Evolutionary conservation across 2,797 vertebrate species (phyloP).

Genomic region (Coluber constrictor): DNA sequence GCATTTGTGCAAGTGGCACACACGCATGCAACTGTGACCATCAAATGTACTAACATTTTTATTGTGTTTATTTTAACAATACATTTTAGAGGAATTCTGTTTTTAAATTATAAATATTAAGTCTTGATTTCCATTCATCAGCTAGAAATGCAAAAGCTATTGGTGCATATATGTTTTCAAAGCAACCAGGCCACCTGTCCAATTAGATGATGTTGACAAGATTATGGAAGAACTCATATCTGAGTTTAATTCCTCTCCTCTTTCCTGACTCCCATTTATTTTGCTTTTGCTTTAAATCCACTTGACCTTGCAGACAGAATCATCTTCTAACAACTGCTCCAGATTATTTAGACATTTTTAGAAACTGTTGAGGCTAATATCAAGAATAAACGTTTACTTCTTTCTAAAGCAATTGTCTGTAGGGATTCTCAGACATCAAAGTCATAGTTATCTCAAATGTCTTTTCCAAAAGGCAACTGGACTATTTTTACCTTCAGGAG

Average conservation of each 20-base stretch:
- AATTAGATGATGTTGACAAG: not conserved
- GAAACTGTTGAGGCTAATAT: not conserved
- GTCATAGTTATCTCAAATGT: not conserved
- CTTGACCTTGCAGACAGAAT: not conserved
- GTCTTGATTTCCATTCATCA: not conserved
- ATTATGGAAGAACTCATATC: not conserved
- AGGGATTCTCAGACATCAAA: not conserved
- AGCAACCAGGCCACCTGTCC: not conserved
- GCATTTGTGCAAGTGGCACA: not conserved
- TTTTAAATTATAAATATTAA: not conserved
- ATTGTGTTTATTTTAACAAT: not conserved
- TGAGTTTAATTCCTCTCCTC: not conserved
- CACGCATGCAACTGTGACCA: not conserved
- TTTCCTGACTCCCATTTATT: not conserved
- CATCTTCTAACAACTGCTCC: not conserved
- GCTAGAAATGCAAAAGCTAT: not conserved
- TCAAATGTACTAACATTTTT: not conserved
- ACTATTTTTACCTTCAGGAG: not conserved
- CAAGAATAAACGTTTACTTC: not conserved
- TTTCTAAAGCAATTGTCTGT: not conserved
- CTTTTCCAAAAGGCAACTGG: not conserved
- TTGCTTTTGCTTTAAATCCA: not conserved
- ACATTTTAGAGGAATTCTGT: not conserved
- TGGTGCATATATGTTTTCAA: not conserved
- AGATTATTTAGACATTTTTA: not conserved